A percentile compares a stretch with the other conserved stretches of the same genome.
Conservation (phyloP, 2,113 vertebrate genomes). For the Triplophysa tibetana region DNA sequence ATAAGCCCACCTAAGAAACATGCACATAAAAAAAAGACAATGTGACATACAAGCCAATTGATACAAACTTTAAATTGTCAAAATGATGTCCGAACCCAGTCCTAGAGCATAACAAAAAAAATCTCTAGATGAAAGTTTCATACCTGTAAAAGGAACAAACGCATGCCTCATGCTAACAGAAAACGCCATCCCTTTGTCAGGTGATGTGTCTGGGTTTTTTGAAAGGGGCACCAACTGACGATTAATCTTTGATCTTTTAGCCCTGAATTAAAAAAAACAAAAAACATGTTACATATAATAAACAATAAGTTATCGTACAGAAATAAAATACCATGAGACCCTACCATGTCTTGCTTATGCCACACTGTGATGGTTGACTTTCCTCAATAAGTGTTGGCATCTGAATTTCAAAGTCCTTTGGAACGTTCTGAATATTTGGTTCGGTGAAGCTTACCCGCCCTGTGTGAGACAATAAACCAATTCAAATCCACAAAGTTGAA, state of each 20-base stretch:
- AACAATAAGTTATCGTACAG: neutral
- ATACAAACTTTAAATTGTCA: neutral
- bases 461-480: constrained; percentile 58
- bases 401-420: constrained; percentile 94
- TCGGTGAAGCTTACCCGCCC: constrained; percentile 91
- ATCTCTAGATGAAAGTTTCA: neutral
- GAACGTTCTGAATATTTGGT: constrained; percentile 96
- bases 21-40: neutral
- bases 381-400: constrained; percentile 84
- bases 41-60: neutral
- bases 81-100: neutral
- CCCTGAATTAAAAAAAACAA: constrained; percentile 24
- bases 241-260: constrained; percentile 36
- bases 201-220: constrained; percentile 49
- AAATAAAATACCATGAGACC: neutral
- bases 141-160: constrained; percentile 93
- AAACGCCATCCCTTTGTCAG: constrained; percentile 77
- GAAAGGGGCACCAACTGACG: constrained; percentile 28
- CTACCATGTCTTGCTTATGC: constrained; percentile 60
- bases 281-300: neutral
- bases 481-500: constrained; percentile 28
- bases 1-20: constrained; percentile 83
- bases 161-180: constrained; percentile 94
- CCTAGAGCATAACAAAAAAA: neutral
- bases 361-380: constrained; percentile 79